Base-by-base conservation (phyloP, 2,113 vertebrate genomes). In the Carlito syrichta region DNA sequence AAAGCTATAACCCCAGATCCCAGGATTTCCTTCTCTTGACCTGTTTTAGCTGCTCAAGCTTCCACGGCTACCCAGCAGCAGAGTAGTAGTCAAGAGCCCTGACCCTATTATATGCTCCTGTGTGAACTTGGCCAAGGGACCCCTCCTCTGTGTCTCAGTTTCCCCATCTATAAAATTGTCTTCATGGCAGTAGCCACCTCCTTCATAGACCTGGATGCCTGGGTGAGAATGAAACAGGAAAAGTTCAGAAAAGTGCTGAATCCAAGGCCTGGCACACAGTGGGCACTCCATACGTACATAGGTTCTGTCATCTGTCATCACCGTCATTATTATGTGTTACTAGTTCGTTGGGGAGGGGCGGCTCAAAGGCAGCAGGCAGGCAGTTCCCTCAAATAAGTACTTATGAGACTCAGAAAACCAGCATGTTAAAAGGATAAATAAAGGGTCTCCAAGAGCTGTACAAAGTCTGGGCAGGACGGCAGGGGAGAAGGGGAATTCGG, bases 401-500 rank as follows among this genome's bases (percentile, higher is more conserved):
- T 89, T 73, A 48, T 1, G 81, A 32, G 90, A 92, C 95, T 95
- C 91, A 62, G 97, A 66, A 92, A 66, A 62, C 63, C 95, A 45
- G 95, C 63, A 82, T 12, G 85, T 68, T 76, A 78, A 94, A 82
- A 81, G 91, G 96, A 91, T 73, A 81, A 95, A 95, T 35, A 69
- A 56, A 54, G 76, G 27, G 89, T 79, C 76, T 22, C 76, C n/a
- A 2, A 23, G 17, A 35, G 76, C 84, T 12, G 94, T 84, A 63
- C 92, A 87, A 27, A 89, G 87, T 76, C 84, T 62, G 91, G 56
- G 74, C 1, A 1, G n/a, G n/a, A 8, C 32, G 0, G 86, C n/a
- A n/a, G 82, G 73, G 93, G 98, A 96, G 97, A 96, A 96, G 97
- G 78, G 97, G 96, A 96, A 94, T 71, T 97, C 87, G 86, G 71